Evolutionary conservation across 2,113 vertebrate species (phyloP), one percentile per base, ranked within the genome.

Genomic region (Syngnathus scovelli): DNA sequence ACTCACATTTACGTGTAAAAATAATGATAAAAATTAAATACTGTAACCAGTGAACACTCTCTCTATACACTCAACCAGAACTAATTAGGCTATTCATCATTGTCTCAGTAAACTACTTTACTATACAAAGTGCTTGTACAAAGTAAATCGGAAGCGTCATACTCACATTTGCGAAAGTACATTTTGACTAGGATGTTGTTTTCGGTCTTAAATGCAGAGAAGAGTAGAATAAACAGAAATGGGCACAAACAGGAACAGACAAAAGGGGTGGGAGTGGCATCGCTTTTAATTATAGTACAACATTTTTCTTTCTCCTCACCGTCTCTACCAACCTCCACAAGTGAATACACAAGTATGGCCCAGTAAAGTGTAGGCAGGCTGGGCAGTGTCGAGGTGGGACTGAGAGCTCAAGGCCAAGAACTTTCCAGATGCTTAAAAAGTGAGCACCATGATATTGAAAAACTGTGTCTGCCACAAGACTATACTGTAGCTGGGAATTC

Each of bases 351-450:
- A 7, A 37, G 61, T 52, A 41, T 0, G 10, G 27, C 44, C 7
- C 33, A n/a, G 52, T 49, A 67, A 59, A 67, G 62, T 46, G 36
- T 55, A 27, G 49, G 55, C 36, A 65, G 41, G 55, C 19, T 59
- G 3, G 37, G 64, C 48, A 64, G 64, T 44, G 65, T 63, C 71
- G 69, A 70, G 61, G 79, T 60, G 76, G 81, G 79, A 76, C 74
- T 62, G 46, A 71, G 66, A 76, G 67, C 60, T 15, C 59, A 68
- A 80, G 78, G 80, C 61, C 56, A 80, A 65, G 60, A 69, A 67
- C 18, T 36, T 63, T 80, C 74, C 62, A 11, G 4, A 66, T 5
- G 27, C 64, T 69, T 23, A 48, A 16, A 48, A 6, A 15, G 16
- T 15, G 15, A 16, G 16, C 55, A 66, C 39, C 60, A 56, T 38